Evolutionary conservation across 2,888 invertebrate genomes (phyloP).

Genomic region (Rotaria macrura): DNA sequence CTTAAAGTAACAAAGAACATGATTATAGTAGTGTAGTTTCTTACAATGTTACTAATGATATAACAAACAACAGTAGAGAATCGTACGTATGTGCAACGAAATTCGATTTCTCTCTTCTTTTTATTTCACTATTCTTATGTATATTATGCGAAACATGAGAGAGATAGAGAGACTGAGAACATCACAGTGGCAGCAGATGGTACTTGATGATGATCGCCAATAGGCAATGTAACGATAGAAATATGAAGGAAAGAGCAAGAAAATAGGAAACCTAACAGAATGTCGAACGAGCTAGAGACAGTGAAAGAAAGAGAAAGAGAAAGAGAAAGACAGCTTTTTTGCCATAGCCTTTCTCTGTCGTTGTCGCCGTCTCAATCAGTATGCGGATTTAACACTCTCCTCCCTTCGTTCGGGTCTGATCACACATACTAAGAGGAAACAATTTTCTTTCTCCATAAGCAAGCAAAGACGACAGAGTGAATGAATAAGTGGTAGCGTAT

Average conservation of each 20-base stretch:
- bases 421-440: neutral
- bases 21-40: neutral
- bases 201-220: neutral
- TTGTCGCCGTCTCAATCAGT: neutral
- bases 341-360: neutral
- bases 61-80: neutral
- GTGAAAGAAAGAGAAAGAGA: neutral
- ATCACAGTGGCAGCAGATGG: neutral
- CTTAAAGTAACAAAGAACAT: neutral
- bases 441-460: neutral
- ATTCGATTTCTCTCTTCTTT: neutral
- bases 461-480: neutral
- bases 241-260: neutral
- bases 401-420: neutral
- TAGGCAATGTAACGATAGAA: neutral
- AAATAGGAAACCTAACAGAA: neutral
- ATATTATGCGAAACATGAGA: neutral
- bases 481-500: neutral
- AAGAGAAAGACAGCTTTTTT: neutral
- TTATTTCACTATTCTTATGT: neutral
- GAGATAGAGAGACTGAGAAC: no score
- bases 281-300: neutral
- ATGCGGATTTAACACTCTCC: slow-evolving; percentile 12
- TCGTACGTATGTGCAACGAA: neutral
- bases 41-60: neutral